Evolutionary conservation across 2,888 invertebrate genomes (phyloP).

Genomic region (Nesidiocoris tenuis): DNA sequence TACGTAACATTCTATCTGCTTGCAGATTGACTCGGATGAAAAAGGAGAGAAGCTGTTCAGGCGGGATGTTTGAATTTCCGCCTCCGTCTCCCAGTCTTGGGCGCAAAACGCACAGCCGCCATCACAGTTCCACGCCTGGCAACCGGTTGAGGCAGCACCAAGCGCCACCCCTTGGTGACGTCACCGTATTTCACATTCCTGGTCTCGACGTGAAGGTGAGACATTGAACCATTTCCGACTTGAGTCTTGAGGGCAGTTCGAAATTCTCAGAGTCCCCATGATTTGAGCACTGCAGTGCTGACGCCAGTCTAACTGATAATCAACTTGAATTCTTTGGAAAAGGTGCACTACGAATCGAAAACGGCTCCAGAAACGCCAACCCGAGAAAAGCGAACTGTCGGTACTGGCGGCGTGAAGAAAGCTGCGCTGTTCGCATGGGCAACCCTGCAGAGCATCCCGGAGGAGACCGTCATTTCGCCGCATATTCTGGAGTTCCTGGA

Average conservation of each 20-base stretch:
- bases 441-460: slow-evolving; percentile 94
- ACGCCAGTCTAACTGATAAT: too few relatives aligned
- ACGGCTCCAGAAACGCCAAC: slow-evolving; percentile 60
- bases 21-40: slow-evolving; percentile 61
- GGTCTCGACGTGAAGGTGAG: slow-evolving; percentile 82
- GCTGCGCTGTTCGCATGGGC: slow-evolving; percentile 92
- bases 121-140: slow-evolving; percentile 54
- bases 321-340: too few relatives aligned
- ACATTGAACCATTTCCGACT: too few relatives aligned
- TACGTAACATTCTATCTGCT: not conserved
- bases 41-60: slow-evolving; percentile 70
- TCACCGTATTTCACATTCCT: slow-evolving; percentile 87
- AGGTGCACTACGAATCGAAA: slow-evolving; percentile 80
- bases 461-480: slow-evolving; percentile 94
- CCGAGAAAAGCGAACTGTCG: slow-evolving; percentile 31
- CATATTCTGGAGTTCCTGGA: slow-evolving; percentile 96
- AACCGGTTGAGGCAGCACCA: slow-evolving; percentile 56
- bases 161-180: slow-evolving; percentile 62
- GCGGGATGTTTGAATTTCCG: slow-evolving; percentile 62
- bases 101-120: slow-evolving; percentile 55
- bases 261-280: too few relatives aligned
- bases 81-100: slow-evolving; percentile 61
- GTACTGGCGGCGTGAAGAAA: slow-evolving; percentile 67
- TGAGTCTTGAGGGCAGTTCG: too few relatives aligned
- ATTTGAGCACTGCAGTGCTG: too few relatives aligned